These are phyloP conservation scores for Mongoloraphidia duomilia DNA, from an alignment of 2,888 invertebrate species.

Conservation along the genomic window DNA sequence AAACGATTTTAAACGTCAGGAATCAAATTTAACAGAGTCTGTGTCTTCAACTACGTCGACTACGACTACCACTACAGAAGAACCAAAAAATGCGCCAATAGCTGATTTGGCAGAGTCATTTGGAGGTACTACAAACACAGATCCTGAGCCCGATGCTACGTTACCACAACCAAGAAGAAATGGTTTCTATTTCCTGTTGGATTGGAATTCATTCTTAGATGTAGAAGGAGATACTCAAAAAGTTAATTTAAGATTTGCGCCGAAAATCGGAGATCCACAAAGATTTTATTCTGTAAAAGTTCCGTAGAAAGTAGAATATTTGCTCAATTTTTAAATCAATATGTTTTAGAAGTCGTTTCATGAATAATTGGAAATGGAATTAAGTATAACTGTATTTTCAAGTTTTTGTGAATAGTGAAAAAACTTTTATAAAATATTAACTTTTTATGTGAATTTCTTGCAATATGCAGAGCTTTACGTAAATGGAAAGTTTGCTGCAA, in stretches of 20 bases:
- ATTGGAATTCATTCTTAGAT: conserved; percentile 77
- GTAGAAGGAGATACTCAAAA: conserved; percentile 60
- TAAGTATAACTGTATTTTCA: not conserved
- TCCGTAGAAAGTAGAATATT: conserved; percentile 35
- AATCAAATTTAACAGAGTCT: conserved; percentile 20
- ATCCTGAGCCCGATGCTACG: conserved; percentile 42
- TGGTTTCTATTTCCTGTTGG: conserved; percentile 72
- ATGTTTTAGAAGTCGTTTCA: not conserved
- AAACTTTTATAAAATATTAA: not conserved
- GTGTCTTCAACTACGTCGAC: conserved; percentile 17
- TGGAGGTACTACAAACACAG: conserved; percentile 42
- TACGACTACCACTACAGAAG: conserved; percentile 23
- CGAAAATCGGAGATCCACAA: conserved; percentile 65
- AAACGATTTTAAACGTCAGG: conserved; percentile 36
- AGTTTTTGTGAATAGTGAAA: not conserved
- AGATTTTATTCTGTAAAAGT: conserved; percentile 61
- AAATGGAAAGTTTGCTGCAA: too few species aligned
- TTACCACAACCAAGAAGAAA: conserved; percentile 53
- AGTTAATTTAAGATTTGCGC: conserved; percentile 66
- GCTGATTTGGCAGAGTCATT: conserved; percentile 64
- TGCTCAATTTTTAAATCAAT: not conserved
- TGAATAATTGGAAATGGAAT: not conserved
- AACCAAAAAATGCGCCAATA: conserved; percentile 34
- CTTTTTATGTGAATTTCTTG: not conserved
- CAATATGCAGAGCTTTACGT: not conserved